phyloP scores from a whole-genome alignment of 35 echinoderm and acorn worm species.

The Holothuria glaberrima region DNA sequence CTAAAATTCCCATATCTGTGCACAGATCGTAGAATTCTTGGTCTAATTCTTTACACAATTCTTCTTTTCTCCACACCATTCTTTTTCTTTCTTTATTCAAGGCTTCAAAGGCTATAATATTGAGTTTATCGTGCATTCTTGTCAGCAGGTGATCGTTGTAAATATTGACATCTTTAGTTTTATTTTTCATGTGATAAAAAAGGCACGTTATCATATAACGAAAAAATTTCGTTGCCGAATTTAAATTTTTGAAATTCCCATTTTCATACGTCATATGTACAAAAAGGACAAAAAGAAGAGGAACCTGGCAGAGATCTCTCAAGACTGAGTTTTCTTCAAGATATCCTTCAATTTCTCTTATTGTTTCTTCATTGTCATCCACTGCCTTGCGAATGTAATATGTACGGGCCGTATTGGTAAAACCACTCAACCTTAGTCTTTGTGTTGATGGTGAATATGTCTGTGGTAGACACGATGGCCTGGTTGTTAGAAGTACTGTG shows the following conservation, averaged over 20 bases:
- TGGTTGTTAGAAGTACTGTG: not conserved
- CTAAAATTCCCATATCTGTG: not conserved
- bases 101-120: not conserved
- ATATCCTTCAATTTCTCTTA: not conserved
- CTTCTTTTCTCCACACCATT: not conserved
- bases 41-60: not conserved
- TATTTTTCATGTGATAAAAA: not conserved
- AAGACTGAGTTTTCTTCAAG: constrained; percentile 3
- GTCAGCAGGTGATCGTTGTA: too few relatives aligned
- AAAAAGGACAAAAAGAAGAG: constrained; percentile 17
- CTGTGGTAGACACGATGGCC: not conserved
- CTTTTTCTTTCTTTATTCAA: not conserved
- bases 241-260: too few relatives aligned
- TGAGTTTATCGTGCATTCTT: not conserved
- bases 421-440: constrained; percentile 6
- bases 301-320: constrained; percentile 21
- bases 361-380: not conserved
- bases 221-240: constrained; percentile 14
- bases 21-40: not conserved
- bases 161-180: too few relatives aligned
- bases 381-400: constrained; percentile 14
- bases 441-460: constrained; percentile 7
- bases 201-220: constrained; percentile 1
- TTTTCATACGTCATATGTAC: not conserved
- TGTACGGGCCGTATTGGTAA: not conserved